Percentiles rank a stretch among this genome's conserved stretches.
Conservation (phyloP, 2,797 vertebrate species). For the Schizothorax lantsangensis region DNA sequence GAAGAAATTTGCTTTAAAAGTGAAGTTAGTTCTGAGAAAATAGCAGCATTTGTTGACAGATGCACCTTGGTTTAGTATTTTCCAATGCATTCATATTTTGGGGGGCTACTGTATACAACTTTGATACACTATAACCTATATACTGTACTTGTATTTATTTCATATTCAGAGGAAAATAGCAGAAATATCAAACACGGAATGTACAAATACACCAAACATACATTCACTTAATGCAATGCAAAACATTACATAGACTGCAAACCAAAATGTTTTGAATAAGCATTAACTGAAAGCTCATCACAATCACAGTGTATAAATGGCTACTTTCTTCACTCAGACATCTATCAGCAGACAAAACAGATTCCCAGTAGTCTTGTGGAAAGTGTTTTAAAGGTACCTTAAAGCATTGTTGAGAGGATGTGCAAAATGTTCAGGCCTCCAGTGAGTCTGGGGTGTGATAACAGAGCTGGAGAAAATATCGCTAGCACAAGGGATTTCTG, state of each 20-base stretch:
- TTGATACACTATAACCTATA: not conserved
- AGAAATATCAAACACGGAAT: not conserved
- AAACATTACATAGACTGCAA: not conserved
- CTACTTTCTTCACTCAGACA: not conserved
- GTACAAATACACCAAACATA: not conserved
- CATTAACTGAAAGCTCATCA: not conserved
- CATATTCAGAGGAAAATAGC: not conserved
- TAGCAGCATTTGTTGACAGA: not conserved
- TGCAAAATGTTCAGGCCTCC: not conserved
- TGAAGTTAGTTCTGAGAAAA: not conserved
- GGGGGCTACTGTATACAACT: not conserved
- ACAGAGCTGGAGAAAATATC: not conserved
- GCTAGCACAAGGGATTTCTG: constrained; percentile 8
- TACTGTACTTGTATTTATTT: not conserved
- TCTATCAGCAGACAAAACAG: not conserved
- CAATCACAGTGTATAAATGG: not conserved
- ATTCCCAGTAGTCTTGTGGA: not conserved
- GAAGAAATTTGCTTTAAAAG: not conserved
- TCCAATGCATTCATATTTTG: not conserved
- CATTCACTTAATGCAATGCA: not conserved
- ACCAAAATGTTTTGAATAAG: not conserved
- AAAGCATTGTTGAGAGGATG: constrained; percentile 16
- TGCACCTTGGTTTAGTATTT: too few species aligned
- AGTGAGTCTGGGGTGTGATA: constrained; percentile 7
- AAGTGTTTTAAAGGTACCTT: not conserved